Evolutionary conservation across 2,797 vertebrate species (phyloP).

Genomic region (Steatocranus sp.): DNA sequence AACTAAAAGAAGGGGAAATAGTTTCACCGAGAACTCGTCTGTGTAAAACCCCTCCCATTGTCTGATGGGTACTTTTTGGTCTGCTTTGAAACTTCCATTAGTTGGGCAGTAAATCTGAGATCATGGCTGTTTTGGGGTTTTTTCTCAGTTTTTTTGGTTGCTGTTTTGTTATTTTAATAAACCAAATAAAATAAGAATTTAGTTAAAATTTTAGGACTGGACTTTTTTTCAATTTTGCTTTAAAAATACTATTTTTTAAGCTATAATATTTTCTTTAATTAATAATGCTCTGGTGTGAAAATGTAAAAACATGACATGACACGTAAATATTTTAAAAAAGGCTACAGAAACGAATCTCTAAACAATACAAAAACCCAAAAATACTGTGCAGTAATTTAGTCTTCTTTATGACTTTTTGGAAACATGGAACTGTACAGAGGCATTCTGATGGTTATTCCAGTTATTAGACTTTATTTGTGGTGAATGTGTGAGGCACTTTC

Average conservation of each 20-base stretch:
- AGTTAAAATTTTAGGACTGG: not conserved
- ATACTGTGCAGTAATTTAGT: not conserved
- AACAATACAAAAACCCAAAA: not conserved
- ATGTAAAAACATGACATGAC: not conserved
- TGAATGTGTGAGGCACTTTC: not conserved
- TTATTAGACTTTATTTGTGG: not conserved
- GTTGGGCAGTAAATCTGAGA: constrained; percentile 55
- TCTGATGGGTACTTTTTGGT: constrained; percentile 46
- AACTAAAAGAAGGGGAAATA: constrained; percentile 47
- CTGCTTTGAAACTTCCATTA: constrained; percentile 57
- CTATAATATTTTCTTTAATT: not conserved
- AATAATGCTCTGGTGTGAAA: not conserved
- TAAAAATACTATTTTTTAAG: not conserved
- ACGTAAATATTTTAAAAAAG: too few relatives aligned
- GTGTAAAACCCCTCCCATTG: constrained; percentile 42
- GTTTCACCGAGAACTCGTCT: constrained; percentile 41
- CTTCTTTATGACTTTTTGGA: not conserved
- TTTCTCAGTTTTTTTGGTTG: not conserved
- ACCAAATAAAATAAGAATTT: not conserved
- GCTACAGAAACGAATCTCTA: not conserved
- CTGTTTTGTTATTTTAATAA: not conserved
- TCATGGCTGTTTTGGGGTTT: not conserved
- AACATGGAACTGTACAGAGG: not conserved
- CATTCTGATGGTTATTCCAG: not conserved
- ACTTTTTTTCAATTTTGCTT: not conserved